Conservation (phyloP, 2,888 invertebrate genomes). For the Drosophila nigricruria region DNA sequence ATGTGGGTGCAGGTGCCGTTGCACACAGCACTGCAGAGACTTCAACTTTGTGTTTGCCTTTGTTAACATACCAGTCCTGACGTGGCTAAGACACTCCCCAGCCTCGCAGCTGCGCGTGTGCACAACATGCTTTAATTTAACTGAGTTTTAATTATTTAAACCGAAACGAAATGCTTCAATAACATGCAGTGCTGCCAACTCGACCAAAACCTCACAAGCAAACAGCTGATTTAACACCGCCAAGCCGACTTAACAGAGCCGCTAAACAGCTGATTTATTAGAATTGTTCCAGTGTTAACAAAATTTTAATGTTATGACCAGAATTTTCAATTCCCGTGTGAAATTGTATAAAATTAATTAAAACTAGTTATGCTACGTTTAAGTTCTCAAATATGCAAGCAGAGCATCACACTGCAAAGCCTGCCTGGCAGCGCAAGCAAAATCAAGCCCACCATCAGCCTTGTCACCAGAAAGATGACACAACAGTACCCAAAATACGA, state of each 20-base stretch:
- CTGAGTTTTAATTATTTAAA: slow-evolving; percentile 41
- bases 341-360: slow-evolving; percentile 14
- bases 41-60: background rate
- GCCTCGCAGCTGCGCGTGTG: slow-evolving; percentile 61
- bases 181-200: slow-evolving; percentile 41
- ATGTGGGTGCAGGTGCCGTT: slow-evolving; percentile 11
- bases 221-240: slow-evolving; percentile 39
- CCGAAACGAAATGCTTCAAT: slow-evolving; percentile 34
- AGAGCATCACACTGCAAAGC: slow-evolving; percentile 12
- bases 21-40: background rate
- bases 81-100: slow-evolving; percentile 45
- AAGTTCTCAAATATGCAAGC: slow-evolving; percentile 43
- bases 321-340: background rate
- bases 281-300: background rate
- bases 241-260: background rate
- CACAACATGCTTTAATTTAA: slow-evolving; percentile 69
- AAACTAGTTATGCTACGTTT: slow-evolving; percentile 53
- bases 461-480: slow-evolving; percentile 50
- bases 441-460: slow-evolving; percentile 2
- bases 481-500: slow-evolving; percentile 48
- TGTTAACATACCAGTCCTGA: slow-evolving; percentile 62
- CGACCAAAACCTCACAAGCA: background rate
- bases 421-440: background rate
- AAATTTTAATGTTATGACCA: background rate
- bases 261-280: slow-evolving; percentile 6